Conservation (phyloP, 2,888 invertebrate species). For the Drosophila fungiperda region DNA sequence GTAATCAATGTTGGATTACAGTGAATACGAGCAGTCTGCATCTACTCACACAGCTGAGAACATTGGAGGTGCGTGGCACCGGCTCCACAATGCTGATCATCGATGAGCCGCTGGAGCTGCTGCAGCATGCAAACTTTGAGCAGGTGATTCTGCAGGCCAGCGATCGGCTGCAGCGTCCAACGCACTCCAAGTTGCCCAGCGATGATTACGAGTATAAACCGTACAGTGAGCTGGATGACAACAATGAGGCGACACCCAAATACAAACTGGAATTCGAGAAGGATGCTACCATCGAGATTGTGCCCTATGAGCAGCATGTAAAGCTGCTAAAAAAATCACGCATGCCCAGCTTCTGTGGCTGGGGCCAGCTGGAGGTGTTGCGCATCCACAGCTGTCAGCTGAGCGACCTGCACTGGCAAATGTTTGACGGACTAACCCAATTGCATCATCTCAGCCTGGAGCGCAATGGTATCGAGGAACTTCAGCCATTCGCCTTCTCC, state of each 20-base stretch:
- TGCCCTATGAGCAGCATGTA: constrained; percentile 88
- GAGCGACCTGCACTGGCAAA: constrained; percentile 88
- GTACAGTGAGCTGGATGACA: constrained; percentile 72
- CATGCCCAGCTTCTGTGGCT: constrained; percentile 84
- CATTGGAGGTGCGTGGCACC: constrained; percentile 88
- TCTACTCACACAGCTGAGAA: constrained; percentile 85
- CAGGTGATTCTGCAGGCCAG: constrained; percentile 85
- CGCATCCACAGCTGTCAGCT: constrained; percentile 88
- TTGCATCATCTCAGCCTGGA: constrained; percentile 88
- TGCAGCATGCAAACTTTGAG: constrained; percentile 87
- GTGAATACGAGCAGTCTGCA: constrained; percentile 83
- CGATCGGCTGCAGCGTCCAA: constrained; percentile 82
- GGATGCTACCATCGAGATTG: constrained; percentile 84
- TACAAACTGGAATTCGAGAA: constrained; percentile 65
- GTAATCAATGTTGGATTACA: constrained; percentile 39
- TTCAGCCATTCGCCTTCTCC: constrained; percentile 89
- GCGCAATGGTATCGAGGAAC: constrained; percentile 87
- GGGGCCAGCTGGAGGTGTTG: constrained; percentile 86
- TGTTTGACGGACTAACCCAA: constrained; percentile 88
- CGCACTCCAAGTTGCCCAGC: constrained; percentile 81
- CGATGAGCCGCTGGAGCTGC: constrained; percentile 85
- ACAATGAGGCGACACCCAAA: constrained; percentile 57
- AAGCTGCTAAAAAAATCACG: constrained; percentile 86
- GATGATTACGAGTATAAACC: constrained; percentile 84
- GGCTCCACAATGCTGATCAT: constrained; percentile 85